A percentile compares a stretch with the other conserved stretches of the same genome.
Evolutionary conservation across 2,113 vertebrate genomes (phyloP).

Genomic region (Sminthopsis crassicaudata): DNA sequence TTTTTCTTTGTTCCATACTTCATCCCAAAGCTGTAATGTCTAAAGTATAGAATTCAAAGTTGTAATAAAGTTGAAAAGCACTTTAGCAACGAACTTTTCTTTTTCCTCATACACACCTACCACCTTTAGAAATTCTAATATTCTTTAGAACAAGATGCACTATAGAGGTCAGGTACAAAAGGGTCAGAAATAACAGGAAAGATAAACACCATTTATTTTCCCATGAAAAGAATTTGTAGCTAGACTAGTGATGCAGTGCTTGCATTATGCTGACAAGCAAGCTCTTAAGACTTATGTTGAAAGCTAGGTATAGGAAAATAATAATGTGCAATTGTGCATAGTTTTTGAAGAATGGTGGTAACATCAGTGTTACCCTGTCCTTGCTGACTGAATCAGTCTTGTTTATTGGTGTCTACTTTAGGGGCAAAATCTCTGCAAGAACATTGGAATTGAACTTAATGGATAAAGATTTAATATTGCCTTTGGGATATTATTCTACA

Average conservation of each 20-base stretch:
- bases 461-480: conserved; percentile 59
- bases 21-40: not conserved
- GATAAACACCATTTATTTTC: conserved; percentile 73
- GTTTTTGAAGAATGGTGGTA: conserved; percentile 66
- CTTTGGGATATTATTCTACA: conserved; percentile 52
- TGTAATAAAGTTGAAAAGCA: not conserved
- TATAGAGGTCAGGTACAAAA: conserved; percentile 22
- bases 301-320: conserved; percentile 61
- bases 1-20: not conserved
- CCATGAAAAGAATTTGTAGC: conserved; percentile 54
- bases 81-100: not conserved
- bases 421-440: conserved; percentile 38
- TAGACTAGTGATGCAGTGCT: conserved; percentile 51
- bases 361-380: conserved; percentile 55
- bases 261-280: conserved; percentile 67
- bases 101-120: not conserved
- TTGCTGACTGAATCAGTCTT: conserved; percentile 70
- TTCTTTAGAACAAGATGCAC: conserved; percentile 46
- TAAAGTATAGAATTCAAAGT: not conserved
- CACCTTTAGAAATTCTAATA: conserved; percentile 25
- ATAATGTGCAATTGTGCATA: conserved; percentile 60
- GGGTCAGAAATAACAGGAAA: conserved; percentile 63
- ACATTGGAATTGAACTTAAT: conserved; percentile 50
- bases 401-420: conserved; percentile 62
- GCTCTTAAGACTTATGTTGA: conserved; percentile 60